phyloP scores from a whole-genome alignment of 2,888 invertebrate species.

The Ophion obscuratus region DNA sequence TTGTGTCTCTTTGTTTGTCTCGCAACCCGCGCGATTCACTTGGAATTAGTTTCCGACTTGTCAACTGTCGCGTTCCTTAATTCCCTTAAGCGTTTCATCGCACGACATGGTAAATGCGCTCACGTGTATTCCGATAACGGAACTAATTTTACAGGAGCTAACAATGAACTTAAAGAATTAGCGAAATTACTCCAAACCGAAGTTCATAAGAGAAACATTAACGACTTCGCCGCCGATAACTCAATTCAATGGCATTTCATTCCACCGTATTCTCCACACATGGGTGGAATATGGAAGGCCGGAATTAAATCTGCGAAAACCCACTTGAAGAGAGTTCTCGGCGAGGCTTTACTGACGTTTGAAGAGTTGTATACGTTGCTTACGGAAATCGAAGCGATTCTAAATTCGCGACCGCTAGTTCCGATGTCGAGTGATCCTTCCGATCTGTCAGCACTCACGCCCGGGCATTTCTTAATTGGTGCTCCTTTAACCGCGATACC shows the following conservation, averaged over 20 bases:
- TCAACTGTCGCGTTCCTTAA: constrained; percentile 45
- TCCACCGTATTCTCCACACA: constrained; percentile 36
- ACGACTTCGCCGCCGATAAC: constrained; percentile 7
- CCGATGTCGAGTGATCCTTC: constrained; percentile 33
- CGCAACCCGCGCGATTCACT: too few species aligned
- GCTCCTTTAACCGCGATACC: constrained; percentile 33
- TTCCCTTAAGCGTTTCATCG: constrained; percentile 51
- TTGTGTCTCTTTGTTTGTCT: too few species aligned
- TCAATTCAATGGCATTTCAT: constrained; percentile 46
- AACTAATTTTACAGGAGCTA: constrained; percentile 59
- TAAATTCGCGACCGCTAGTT: constrained; percentile 33
- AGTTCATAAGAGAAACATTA: constrained; percentile 18
- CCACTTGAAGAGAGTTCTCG: constrained; percentile 19
- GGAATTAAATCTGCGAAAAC: constrained; percentile 37
- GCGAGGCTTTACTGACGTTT: constrained; percentile 7
- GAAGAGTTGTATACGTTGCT: constrained; percentile 34
- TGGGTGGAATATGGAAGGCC: constrained; percentile 41
- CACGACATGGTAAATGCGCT: constrained; percentile 34
- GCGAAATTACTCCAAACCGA: constrained; percentile 21
- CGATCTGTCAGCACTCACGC: constrained; percentile 20
- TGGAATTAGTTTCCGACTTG: too few species aligned
- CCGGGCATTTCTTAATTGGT: constrained; percentile 37
- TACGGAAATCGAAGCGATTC: constrained; percentile 33
- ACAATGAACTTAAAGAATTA: constrained; percentile 48
- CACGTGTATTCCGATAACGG: constrained; percentile 61